phyloP scores from a whole-genome alignment of 2,888 invertebrate species.

The Eupithecia pulchellata region DNA sequence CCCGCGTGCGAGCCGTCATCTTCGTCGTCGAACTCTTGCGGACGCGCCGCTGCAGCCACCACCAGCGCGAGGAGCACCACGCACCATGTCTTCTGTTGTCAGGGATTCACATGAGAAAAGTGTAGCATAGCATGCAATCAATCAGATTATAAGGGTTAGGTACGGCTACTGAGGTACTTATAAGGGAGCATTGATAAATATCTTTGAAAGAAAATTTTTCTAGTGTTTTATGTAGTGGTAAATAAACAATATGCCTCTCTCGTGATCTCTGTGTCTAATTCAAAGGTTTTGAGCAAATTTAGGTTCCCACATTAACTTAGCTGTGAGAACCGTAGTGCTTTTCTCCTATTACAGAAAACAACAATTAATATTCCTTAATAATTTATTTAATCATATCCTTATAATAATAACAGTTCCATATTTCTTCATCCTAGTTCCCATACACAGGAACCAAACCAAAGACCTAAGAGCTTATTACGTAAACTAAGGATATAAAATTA shows the following conservation, averaged over 20 bases:
- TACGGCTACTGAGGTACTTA: background rate
- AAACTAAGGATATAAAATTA: background rate
- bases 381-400: background rate
- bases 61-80: conserved; percentile 59
- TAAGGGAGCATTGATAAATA: background rate
- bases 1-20: conserved; percentile 58
- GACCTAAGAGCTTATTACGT: background rate
- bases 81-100: conserved; percentile 57
- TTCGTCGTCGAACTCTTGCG: conserved; percentile 77
- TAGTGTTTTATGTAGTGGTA: too few species aligned
- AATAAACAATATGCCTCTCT: too few species aligned
- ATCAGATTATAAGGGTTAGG: background rate
- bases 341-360: background rate
- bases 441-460: background rate
- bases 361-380: background rate
- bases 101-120: background rate
- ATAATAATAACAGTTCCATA: background rate
- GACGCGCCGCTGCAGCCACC: conserved; percentile 61
- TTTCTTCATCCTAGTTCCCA: background rate
- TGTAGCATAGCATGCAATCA: background rate
- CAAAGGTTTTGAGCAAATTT: too few species aligned
- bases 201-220: too few species aligned
- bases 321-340: background rate
- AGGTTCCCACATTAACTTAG: too few species aligned
- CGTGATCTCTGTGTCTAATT: too few species aligned